Conservation (phyloP, 2,888 invertebrate species). For the Pilophorus perplexus region DNA sequence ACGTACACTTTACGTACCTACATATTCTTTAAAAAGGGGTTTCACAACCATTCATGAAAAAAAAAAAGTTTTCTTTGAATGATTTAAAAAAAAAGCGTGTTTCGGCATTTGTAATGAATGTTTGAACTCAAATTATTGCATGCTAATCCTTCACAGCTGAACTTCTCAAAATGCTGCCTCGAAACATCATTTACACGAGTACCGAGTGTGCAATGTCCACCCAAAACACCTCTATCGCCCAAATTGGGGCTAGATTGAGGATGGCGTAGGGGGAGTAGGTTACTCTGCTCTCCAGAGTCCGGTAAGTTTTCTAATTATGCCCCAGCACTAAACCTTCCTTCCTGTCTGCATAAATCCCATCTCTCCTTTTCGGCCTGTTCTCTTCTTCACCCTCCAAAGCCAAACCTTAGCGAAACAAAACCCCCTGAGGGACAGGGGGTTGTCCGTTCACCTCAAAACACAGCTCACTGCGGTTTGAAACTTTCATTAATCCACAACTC, state of each 20-base stretch:
- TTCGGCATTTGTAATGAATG: no score
- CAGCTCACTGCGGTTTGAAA: slow-evolving; percentile 30
- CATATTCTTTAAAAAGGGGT: no score
- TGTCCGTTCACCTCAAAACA: slow-evolving; percentile 10
- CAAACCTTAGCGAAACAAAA: slow-evolving; percentile 1
- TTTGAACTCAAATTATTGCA: no score
- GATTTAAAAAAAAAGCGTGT: no score
- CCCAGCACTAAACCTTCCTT: slow-evolving; percentile 38
- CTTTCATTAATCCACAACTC: slow-evolving; percentile 32
- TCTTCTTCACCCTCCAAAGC: slow-evolving; percentile 8
- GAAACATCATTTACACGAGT: no score
- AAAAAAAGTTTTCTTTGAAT: no score
- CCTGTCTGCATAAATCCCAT: slow-evolving; percentile 36
- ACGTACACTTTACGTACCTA: no score
- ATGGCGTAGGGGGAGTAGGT: slow-evolving; percentile 4
- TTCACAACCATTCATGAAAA: no score
- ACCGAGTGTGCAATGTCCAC: no score
- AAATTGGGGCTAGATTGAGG: neutral
- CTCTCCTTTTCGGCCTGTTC: neutral
- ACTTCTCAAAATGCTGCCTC: no score
- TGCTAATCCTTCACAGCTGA: no score
- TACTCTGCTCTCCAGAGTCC: slow-evolving; percentile 33
- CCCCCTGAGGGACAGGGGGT: neutral
- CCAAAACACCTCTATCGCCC: neutral
- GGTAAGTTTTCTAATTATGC: slow-evolving; percentile 43